Evolutionary conservation across 92 coral and sea anemone species (phyloP).

Genomic region (Porites evermanni): DNA sequence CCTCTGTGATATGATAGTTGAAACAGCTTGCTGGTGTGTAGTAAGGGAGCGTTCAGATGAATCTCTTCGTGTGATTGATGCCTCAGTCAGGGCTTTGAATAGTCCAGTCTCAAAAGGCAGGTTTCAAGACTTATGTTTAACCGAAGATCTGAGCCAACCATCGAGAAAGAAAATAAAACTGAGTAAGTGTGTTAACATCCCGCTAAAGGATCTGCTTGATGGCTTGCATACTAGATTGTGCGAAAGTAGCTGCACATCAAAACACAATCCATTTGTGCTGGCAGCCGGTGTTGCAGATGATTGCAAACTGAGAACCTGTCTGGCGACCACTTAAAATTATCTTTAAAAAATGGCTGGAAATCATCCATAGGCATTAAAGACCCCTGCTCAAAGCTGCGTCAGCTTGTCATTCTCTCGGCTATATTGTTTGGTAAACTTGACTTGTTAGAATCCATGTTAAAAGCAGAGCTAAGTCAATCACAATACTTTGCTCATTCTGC

Average conservation of each 20-base stretch:
- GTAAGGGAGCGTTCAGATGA: not conserved
- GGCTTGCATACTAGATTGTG: constrained; percentile 24
- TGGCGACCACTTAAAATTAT: constrained; percentile 14
- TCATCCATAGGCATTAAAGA: not conserved
- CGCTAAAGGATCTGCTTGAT: not conserved
- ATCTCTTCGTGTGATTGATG: not conserved
- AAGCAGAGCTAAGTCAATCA: not conserved
- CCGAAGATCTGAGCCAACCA: not conserved
- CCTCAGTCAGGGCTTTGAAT: not conserved
- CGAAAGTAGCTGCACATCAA: not conserved
- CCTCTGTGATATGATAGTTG: not conserved
- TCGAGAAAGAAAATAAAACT: constrained; percentile 19
- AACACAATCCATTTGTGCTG: constrained; percentile 23
- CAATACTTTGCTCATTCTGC: not conserved
- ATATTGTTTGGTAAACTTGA: constrained; percentile 12
- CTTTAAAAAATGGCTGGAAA: constrained; percentile 11
- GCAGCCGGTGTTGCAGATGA: constrained; percentile 1
- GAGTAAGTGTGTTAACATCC: not conserved
- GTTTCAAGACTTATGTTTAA: not conserved
- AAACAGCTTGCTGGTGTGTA: not conserved
- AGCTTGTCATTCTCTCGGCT: constrained; percentile 16
- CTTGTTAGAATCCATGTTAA: constrained; percentile 18
- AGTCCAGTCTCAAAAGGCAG: not conserved
- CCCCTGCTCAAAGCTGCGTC: not conserved
- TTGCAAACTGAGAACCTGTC: not conserved